Conservation (phyloP, 2,113 vertebrate species). For the Rhipidura dahli region DNA sequence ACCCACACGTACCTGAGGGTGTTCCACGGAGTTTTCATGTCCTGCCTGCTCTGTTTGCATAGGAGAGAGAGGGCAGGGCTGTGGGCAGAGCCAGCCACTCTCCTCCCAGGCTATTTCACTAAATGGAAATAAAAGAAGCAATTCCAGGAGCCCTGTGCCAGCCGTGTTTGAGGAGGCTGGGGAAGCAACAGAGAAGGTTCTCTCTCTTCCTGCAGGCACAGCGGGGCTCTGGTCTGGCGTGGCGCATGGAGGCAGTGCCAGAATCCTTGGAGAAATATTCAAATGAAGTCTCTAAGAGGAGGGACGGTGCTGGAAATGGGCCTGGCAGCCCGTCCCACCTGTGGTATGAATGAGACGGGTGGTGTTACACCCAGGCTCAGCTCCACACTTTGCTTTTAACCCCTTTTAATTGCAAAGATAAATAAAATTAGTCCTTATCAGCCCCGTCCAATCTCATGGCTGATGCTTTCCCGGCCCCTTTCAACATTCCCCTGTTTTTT, state of each 20-base stretch:
- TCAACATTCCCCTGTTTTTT: neutral
- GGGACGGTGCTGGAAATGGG: neutral
- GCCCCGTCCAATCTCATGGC: neutral
- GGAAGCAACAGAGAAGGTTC: accelerated
- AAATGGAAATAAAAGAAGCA: neutral
- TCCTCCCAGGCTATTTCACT: neutral
- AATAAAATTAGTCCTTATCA: accelerated
- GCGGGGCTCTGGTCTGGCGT: neutral
- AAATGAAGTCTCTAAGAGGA: neutral
- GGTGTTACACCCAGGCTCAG: neutral
- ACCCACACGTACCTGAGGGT: accelerated
- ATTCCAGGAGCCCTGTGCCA: neutral
- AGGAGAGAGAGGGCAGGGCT: neutral
- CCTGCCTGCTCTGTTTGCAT: neutral
- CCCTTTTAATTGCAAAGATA: neutral
- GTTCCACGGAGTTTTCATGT: neutral
- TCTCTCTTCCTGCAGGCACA: neutral
- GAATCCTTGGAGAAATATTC: neutral
- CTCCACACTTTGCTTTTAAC: neutral
- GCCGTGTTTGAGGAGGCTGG: accelerated
- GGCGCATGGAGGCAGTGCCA: neutral
- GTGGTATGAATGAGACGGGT: accelerated
- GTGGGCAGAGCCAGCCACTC: neutral
- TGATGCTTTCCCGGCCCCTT: neutral
- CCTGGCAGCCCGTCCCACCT: neutral